Conservation (phyloP, 2,797 vertebrate species). For the Lacerta bilineata region DNA sequence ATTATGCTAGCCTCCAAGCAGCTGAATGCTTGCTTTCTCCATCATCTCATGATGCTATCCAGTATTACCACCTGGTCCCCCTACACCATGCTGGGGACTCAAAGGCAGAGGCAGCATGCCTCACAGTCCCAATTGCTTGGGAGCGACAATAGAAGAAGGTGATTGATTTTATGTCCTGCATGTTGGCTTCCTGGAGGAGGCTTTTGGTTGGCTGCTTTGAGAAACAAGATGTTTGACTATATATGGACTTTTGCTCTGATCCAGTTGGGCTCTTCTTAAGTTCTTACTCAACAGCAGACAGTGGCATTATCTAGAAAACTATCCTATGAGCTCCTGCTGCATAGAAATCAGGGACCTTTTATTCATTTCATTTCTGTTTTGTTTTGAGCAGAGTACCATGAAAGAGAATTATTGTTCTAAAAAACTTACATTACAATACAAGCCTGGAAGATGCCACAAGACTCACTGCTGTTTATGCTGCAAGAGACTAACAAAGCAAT, state of each 20-base stretch:
- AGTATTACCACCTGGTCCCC: too few species aligned
- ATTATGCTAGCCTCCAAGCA: background rate
- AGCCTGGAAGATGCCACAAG: background rate
- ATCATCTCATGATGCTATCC: background rate
- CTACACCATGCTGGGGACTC: background rate
- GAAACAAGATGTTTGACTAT: background rate
- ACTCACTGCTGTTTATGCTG: background rate
- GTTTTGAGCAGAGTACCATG: background rate
- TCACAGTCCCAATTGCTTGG: background rate
- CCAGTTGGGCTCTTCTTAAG: background rate
- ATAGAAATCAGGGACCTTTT: background rate
- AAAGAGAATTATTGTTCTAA: background rate
- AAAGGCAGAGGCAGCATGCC: background rate
- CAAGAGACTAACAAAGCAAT: too few species aligned
- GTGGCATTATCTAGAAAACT: background rate
- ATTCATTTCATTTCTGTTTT: background rate
- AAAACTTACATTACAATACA: background rate
- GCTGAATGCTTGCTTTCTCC: background rate
- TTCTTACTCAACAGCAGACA: background rate
- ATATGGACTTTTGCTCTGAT: background rate
- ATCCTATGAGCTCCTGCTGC: background rate
- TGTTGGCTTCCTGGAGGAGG: background rate
- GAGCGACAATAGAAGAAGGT: too few species aligned
- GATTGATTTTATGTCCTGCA: background rate
- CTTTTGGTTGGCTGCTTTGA: background rate